Evolutionary conservation across 2,797 vertebrate species (phyloP).

Genomic region (Rhincodon typus): DNA sequence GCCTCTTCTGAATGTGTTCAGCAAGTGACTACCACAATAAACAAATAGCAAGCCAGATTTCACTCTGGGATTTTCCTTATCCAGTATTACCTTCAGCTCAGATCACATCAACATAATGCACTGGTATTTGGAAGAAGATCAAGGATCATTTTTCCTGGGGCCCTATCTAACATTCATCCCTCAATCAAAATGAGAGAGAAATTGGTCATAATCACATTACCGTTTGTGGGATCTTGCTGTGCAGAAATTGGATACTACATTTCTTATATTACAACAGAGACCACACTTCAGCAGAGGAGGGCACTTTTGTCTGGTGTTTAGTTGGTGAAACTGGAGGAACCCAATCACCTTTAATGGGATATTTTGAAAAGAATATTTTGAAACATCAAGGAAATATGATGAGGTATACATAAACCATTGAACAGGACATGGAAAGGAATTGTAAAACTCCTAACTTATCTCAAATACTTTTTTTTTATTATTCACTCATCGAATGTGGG

Average conservation of each 20-base stretch:
- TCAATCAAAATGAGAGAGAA: not conserved
- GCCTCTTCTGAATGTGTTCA: too few relatives aligned
- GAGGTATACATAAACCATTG: not conserved
- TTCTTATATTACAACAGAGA: not conserved
- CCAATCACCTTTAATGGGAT: not conserved
- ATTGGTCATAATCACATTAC: not conserved
- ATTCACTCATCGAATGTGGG: too few relatives aligned
- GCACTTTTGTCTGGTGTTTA: not conserved
- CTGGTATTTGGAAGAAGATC: not conserved
- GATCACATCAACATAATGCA: not conserved
- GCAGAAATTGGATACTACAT: not conserved
- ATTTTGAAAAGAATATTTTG: not conserved
- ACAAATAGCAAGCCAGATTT: too few relatives aligned
- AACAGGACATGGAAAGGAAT: not conserved
- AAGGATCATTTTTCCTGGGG: not conserved
- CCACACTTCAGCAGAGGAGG: not conserved
- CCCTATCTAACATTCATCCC: not conserved
- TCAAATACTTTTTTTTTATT: not conserved
- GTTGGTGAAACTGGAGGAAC: not conserved
- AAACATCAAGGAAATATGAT: not conserved
- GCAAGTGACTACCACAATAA: too few relatives aligned
- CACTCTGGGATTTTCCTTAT: too few relatives aligned
- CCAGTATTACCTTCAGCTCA: too few relatives aligned
- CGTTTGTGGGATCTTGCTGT: not conserved
- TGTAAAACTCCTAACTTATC: not conserved